A percentile compares a stretch with the other conserved stretches of the same genome.
Evolutionary conservation across 2,888 invertebrate species (phyloP).

Genomic region (Aromia moschata): DNA sequence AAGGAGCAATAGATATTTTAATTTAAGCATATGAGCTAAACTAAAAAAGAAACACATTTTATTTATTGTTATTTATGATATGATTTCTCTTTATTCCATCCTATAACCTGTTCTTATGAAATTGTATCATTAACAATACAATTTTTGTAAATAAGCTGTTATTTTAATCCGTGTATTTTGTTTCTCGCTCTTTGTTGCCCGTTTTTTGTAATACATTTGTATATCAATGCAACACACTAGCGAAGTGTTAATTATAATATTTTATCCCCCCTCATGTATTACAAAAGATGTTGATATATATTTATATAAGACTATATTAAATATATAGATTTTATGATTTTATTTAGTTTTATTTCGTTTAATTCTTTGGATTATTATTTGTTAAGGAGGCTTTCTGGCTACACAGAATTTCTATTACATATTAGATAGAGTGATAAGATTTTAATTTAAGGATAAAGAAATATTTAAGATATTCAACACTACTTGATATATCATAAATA

Average conservation of each 20-base stretch:
- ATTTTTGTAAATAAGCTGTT: conserved; percentile 42
- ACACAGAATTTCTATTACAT: conserved; percentile 10
- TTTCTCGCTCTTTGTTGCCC: conserved; percentile 36
- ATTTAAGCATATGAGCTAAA: conserved; percentile 16
- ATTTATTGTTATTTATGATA: conserved; percentile 39
- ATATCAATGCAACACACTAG: conserved; percentile 43
- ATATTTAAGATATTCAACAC: conserved; percentile 22
- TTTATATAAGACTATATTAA: conserved; percentile 41
- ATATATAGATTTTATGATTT: conserved; percentile 43
- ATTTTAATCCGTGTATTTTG: conserved; percentile 43
- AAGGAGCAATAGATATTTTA: conserved; percentile 78
- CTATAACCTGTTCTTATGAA: conserved; percentile 37
- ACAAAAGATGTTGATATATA: conserved; percentile 40
- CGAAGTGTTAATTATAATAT: conserved; percentile 26
- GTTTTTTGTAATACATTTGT: conserved; percentile 47
- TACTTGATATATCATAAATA: conserved; percentile 17
- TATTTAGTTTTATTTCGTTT: conserved; percentile 37
- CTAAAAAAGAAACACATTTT: conserved; percentile 30
- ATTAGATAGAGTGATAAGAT: conserved; percentile 17
- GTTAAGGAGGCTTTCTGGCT: conserved; percentile 29
- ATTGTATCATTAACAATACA: conserved; percentile 36
- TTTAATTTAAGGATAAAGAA: conserved; percentile 12
- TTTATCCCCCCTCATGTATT: conserved; percentile 39
- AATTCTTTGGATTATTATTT: conserved; percentile 12
- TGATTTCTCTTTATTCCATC: conserved; percentile 47